Percentiles rank a stretch among this genome's conserved stretches.
These are phyloP conservation scores for Talpa occidentalis DNA, from an alignment of 2,113 vertebrate species.

Conservation along the genomic window DNA sequence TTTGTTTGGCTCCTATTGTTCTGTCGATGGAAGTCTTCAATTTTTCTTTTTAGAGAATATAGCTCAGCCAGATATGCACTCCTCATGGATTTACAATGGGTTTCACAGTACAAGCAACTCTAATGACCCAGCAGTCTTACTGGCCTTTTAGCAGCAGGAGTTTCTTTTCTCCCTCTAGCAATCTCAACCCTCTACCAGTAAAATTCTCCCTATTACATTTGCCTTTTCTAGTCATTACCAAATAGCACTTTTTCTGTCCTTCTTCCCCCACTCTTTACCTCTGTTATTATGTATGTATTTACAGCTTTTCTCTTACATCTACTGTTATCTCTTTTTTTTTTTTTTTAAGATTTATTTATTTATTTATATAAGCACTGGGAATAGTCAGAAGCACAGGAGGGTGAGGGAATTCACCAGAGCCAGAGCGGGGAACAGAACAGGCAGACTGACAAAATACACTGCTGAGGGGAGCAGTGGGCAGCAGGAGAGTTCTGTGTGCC, in stretches of 20 bases:
- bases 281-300: neutral
- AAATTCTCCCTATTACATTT: neutral
- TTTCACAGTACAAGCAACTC: neutral
- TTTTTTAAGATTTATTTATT: no score
- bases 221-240: neutral
- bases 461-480: no score
- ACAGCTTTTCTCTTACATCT: neutral
- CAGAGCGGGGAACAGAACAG: no score
- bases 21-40: neutral
- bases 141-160: neutral
- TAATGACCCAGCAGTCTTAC: neutral
- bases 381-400: no score
- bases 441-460: no score
- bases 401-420: no score
- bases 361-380: no score
- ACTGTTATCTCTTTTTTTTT: neutral
- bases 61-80: neutral
- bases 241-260: neutral
- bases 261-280: neutral
- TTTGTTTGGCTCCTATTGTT: neutral
- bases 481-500: no score
- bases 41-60: constrained; percentile 13
- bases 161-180: neutral
- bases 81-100: neutral
- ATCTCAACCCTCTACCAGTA: neutral